Evolutionary conservation across 2,797 vertebrate species (phyloP).

Genomic region (Euphonia xanthogaster): DNA sequence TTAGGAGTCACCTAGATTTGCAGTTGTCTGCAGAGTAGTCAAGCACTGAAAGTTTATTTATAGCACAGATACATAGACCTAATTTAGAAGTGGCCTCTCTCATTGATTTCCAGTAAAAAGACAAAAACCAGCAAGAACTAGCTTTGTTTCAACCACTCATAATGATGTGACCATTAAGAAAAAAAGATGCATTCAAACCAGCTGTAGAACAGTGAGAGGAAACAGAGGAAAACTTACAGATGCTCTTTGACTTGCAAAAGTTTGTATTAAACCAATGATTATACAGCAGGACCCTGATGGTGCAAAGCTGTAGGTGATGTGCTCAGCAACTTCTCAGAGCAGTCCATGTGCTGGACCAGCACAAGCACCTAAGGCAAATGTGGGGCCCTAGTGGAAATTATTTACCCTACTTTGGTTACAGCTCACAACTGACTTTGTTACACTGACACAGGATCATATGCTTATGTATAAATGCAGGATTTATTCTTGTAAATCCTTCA

Average conservation of each 20-base stretch:
- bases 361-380: background rate
- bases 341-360: background rate
- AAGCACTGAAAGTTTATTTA: slow-evolving; percentile 31
- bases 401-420: background rate
- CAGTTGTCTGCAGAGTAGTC: background rate
- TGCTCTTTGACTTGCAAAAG: background rate
- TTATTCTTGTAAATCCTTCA: background rate
- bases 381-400: background rate
- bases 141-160: background rate
- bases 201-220: background rate
- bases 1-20: background rate
- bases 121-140: background rate
- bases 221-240: background rate
- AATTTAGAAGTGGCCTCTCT: slow-evolving; percentile 32
- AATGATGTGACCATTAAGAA: background rate
- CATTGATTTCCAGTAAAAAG: slow-evolving; percentile 60
- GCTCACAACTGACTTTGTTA: background rate
- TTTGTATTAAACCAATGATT: background rate
- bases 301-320: background rate
- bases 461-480: background rate
- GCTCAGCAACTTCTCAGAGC: background rate
- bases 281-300: background rate
- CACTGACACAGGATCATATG: background rate
- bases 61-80: slow-evolving; percentile 7
- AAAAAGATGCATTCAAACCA: background rate